phyloP scores from a whole-genome alignment of 2,797 vertebrate genomes.

The Helostoma temminkii region DNA sequence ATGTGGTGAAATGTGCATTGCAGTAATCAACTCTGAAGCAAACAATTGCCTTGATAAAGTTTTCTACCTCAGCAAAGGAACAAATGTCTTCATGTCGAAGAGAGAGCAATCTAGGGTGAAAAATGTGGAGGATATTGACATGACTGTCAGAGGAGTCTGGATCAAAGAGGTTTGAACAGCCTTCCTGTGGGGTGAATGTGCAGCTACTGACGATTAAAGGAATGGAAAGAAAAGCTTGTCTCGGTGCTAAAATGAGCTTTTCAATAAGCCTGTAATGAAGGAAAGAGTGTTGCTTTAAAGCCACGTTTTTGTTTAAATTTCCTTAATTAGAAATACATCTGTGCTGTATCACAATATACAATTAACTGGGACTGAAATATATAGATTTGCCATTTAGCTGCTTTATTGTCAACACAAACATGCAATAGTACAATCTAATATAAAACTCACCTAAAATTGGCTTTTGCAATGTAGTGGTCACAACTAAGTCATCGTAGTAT shows the following conservation, averaged over 20 bases:
- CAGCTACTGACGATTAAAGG: slow-evolving; percentile 52
- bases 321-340: slow-evolving; percentile 7
- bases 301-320: slow-evolving; percentile 14
- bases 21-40: slow-evolving; percentile 52
- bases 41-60: slow-evolving; percentile 60
- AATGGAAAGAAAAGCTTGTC: slow-evolving; percentile 27
- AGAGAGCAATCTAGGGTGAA: slow-evolving; percentile 51
- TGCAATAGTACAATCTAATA: no score
- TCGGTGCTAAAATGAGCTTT: slow-evolving; percentile 42
- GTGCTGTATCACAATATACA: slow-evolving; percentile 1
- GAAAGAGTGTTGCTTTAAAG: slow-evolving; percentile 8
- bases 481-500: slow-evolving; percentile 25
- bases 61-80: slow-evolving; percentile 63
- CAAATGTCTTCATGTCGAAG: slow-evolving; percentile 43
- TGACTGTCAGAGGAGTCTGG: slow-evolving; percentile 56
- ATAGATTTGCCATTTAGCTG: slow-evolving; percentile 13
- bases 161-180: slow-evolving; percentile 63
- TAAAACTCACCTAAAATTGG: no score
- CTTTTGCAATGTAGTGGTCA: slow-evolving; percentile 18
- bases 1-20: slow-evolving; percentile 44
- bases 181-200: slow-evolving; percentile 54
- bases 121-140: slow-evolving; percentile 57
- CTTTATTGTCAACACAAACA: slow-evolving; percentile 20
- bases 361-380: not conserved
- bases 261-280: slow-evolving; percentile 31